Evolutionary conservation across 2,888 invertebrate genomes (phyloP).

Genomic region (Cataglyphis albicans): DNA sequence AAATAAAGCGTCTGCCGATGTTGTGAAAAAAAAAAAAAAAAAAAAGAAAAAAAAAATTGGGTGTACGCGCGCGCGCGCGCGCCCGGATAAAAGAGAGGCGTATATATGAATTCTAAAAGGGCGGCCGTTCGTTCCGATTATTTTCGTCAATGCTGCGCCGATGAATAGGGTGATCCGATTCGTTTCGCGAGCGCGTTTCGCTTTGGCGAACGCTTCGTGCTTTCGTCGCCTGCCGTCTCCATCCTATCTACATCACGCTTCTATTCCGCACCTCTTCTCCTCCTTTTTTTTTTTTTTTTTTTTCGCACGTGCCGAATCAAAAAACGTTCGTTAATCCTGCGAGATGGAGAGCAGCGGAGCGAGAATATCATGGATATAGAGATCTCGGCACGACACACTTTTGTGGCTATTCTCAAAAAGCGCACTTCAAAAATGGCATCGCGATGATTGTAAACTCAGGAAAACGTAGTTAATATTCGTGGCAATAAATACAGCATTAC

Average conservation of each 20-base stretch:
- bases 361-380: background rate
- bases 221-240: constrained; percentile 42
- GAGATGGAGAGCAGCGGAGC: constrained; percentile 33
- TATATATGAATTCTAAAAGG: constrained; percentile 59
- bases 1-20: constrained; percentile 43
- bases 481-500: background rate
- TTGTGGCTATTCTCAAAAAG: background rate
- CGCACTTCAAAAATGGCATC: background rate
- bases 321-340: constrained; percentile 63
- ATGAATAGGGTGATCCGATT: constrained; percentile 66
- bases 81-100: background rate
- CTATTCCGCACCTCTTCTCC: background rate
- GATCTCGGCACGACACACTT: background rate
- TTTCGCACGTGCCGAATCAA: constrained; percentile 41
- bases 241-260: background rate
- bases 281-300: constrained; percentile 25
- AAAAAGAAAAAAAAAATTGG: constrained; percentile 26
- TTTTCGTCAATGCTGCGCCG: constrained; percentile 60
- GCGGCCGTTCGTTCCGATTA: constrained; percentile 49
- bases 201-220: constrained; percentile 52
- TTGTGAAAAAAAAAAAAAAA: constrained; percentile 18
- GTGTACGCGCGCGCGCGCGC: constrained; percentile 5
- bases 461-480: constrained; percentile 2
- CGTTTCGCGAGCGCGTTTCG: constrained; percentile 52
- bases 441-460: background rate